Evolutionary conservation across 2,797 vertebrate genomes (phyloP), one percentile per base, ranked within the genome.

Genomic region (Liparis tanakae): DNA sequence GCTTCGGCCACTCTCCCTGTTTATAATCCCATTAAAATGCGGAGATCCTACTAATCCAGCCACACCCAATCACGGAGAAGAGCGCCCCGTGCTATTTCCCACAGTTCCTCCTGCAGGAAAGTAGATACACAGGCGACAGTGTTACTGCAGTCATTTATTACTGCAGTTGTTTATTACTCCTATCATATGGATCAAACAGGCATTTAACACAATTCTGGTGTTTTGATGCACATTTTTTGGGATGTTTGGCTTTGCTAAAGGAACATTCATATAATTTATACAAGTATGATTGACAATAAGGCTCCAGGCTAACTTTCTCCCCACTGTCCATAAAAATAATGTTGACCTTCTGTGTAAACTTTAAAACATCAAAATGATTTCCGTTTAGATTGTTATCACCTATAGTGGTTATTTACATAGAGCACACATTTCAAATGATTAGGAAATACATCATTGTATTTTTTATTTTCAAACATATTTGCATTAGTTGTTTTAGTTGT

Each of bases 11-110:
- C 70, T 78, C 65, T 82, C 70, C 37, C 75, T 46, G n/a, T 71
- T 67, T 64, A 60, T 85, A 88, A 89, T 90, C 81, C 74, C 70
- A 79, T 90, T 88, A 80, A 82, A 90, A 85, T 15, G 10, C 72
- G 25, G 64, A 74, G 72, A 85, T 89, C 74, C 61, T 67, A 62
- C 72, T 85, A 84, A 84, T 88, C 82, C 80, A 58, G 60, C 67
- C 66, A 68, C 74, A 72, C 78, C 79, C 71, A 55, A 1, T 63
- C 58, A 67, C 48, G 33, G 20, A 61, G 46, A 63, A 33, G 56
- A 76, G 62, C 25, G 3, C 67, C 67, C 66, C 72, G 43, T 64
- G 64, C 33, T 46, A 9, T 58, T 36, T 56, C 54, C 57, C 36
- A 62, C 22, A 34, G 18, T 41, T 67, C 50, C 59, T 51, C 20